phyloP scores from a whole-genome alignment of 2,888 invertebrate species.

The Spialia ferax region DNA sequence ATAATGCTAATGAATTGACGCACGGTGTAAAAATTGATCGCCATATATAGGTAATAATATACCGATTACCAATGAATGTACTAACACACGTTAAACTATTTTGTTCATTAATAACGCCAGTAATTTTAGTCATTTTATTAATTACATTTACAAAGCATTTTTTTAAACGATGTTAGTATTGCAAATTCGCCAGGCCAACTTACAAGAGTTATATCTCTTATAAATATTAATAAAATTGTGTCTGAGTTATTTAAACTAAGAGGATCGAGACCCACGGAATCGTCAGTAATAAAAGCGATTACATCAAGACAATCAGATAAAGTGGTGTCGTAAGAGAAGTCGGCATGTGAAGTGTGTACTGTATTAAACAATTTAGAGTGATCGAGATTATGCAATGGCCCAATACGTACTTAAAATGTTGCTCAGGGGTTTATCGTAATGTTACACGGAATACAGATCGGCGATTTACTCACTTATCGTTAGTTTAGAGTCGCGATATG shows the following conservation, averaged over 20 bases:
- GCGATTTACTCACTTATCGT: conserved; percentile 50
- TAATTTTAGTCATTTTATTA: conserved; percentile 13
- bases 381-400: conserved; percentile 59
- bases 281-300: conserved; percentile 46
- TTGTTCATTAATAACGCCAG: conserved; percentile 15
- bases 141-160: conserved; percentile 2
- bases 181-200: conserved; percentile 27
- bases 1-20: background rate
- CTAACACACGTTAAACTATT: too few species aligned
- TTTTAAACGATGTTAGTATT: conserved; percentile 6
- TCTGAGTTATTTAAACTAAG: background rate
- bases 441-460: conserved; percentile 59
- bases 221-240: too few species aligned
- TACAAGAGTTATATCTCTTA: background rate
- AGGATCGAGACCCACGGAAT: conserved; percentile 14
- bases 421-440: conserved; percentile 49
- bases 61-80: background rate
- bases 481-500: conserved; percentile 48
- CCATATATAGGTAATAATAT: background rate
- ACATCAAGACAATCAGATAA: conserved; percentile 52
- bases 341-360: conserved; percentile 44
- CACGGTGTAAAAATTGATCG: background rate
- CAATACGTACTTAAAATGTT: conserved; percentile 52
- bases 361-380: conserved; percentile 56
- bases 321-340: conserved; percentile 56